Conservation (phyloP, 53 echinoderm and acorn worm genomes). For the Arbacia lixula region DNA sequence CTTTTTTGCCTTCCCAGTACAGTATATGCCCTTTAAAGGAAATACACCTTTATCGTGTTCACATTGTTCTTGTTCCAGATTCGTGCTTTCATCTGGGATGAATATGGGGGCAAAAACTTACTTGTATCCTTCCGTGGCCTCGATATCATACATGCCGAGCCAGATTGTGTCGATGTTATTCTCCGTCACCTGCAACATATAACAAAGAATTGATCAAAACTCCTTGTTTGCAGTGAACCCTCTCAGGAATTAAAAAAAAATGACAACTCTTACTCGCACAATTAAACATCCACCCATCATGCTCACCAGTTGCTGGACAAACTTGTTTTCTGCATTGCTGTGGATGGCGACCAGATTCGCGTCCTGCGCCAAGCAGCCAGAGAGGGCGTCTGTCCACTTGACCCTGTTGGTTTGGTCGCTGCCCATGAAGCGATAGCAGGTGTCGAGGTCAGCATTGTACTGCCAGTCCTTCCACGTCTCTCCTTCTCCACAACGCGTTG, state of each 20-base stretch:
- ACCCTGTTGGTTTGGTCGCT: constrained; percentile 17
- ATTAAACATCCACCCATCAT: neutral
- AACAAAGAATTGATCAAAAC: neutral
- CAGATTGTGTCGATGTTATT: too few species aligned
- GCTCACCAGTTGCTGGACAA: constrained; percentile 49
- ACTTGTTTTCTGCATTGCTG: constrained; percentile 52
- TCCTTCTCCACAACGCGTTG: too few species aligned
- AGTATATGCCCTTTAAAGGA: too few species aligned
- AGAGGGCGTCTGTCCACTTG: constrained; percentile 27
- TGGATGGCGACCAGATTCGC: constrained; percentile 59
- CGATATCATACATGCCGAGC: too few species aligned
- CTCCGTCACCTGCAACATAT: too few species aligned
- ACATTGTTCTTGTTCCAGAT: too few species aligned
- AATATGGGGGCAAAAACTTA: too few species aligned
- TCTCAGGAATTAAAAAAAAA: neutral
- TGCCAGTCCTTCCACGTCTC: constrained; percentile 46
- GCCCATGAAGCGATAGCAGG: constrained; percentile 58
- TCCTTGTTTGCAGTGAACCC: neutral
- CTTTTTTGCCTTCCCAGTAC: too few species aligned
- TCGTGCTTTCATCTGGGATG: too few species aligned
- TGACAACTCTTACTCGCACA: too few species aligned
- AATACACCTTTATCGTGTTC: too few species aligned
- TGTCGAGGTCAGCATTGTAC: constrained; percentile 50
- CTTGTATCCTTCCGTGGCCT: too few species aligned
- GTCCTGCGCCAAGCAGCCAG: neutral